phyloP scores from a whole-genome alignment of 2,797 vertebrate genomes.

The Coilia nasus region DNA sequence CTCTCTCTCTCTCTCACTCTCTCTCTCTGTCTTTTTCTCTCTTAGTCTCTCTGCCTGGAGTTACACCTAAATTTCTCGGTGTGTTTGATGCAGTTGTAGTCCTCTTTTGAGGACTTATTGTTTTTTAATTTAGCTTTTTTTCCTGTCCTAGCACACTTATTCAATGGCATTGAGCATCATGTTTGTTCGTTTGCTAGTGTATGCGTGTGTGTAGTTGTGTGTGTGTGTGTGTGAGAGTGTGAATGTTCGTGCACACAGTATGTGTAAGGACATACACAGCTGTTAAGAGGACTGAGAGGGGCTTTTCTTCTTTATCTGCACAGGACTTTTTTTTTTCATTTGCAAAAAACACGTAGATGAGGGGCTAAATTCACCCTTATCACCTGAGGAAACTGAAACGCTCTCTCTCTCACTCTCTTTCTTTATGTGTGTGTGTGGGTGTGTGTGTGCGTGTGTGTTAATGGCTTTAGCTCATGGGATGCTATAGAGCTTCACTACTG shows the following conservation, averaged over 20 bases:
- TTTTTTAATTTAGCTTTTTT: constrained; percentile 12
- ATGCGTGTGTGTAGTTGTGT: not conserved
- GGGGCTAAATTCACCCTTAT: not conserved
- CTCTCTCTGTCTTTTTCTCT: not conserved
- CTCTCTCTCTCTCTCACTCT: not conserved
- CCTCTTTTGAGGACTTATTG: not conserved
- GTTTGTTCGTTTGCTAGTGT: not conserved
- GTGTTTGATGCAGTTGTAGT: constrained; percentile 1
- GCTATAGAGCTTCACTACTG: not conserved
- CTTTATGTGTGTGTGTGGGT: too few relatives aligned
- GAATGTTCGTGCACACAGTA: too few relatives aligned
- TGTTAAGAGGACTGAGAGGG: not conserved
- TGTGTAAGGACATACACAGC: not conserved
- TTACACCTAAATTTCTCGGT: not conserved
- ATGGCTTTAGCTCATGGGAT: not conserved
- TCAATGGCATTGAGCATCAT: not conserved
- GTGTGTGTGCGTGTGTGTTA: not conserved
- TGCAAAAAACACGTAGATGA: not conserved
- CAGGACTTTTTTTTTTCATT: not conserved
- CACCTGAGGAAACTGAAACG: too few relatives aligned
- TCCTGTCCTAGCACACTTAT: not conserved
- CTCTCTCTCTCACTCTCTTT: too few relatives aligned
- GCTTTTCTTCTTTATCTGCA: not conserved
- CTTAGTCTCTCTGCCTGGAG: not conserved
- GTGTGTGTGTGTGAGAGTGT: not conserved